Percentiles rank a stretch among this genome's conserved stretches.
Evolutionary conservation across 2,888 invertebrate genomes (phyloP).

Genomic region (Dione vanillae): DNA sequence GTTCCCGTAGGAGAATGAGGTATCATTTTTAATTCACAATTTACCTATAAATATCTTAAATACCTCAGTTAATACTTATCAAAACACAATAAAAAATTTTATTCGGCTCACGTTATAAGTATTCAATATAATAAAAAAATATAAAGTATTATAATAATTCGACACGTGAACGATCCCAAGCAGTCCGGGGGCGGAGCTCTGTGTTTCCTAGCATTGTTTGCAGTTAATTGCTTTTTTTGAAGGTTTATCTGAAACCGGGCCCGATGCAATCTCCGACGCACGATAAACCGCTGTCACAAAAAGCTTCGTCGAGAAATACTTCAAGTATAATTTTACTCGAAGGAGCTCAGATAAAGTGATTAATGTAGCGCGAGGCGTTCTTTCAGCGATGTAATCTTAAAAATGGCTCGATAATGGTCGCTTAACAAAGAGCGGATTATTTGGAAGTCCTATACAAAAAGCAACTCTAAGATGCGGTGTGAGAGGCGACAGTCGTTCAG

Average conservation of each 20-base stretch:
- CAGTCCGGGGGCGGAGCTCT: conserved; percentile 16
- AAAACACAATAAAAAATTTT: background rate
- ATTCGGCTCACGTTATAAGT: background rate
- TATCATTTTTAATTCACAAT: too few species aligned
- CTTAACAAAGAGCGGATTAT: conserved; percentile 47
- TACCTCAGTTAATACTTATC: background rate
- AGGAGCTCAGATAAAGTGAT: conserved; percentile 53
- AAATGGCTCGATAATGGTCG: conserved; percentile 52
- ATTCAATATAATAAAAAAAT: conserved; percentile 20
- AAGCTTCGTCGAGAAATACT: conserved; percentile 45
- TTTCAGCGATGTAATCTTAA: conserved; percentile 54
- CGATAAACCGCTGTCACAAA: conserved; percentile 49
- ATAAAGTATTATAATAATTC: background rate
- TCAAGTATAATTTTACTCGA: conserved; percentile 43
- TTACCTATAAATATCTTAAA: too few species aligned
- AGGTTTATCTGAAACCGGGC: conserved; percentile 27
- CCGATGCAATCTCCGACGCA: conserved; percentile 41
- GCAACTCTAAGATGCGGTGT: background rate
- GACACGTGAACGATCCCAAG: background rate
- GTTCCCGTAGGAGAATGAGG: too few species aligned
- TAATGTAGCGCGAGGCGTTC: conserved; percentile 54
- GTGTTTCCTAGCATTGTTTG: conserved; percentile 35
- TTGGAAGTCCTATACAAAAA: conserved; percentile 10
- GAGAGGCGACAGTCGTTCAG: conserved; percentile 16
- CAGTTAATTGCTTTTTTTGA: conserved; percentile 38